Evolutionary conservation across 2,888 invertebrate species (phyloP).

Genomic region (Leptopilina drosophilae): DNA sequence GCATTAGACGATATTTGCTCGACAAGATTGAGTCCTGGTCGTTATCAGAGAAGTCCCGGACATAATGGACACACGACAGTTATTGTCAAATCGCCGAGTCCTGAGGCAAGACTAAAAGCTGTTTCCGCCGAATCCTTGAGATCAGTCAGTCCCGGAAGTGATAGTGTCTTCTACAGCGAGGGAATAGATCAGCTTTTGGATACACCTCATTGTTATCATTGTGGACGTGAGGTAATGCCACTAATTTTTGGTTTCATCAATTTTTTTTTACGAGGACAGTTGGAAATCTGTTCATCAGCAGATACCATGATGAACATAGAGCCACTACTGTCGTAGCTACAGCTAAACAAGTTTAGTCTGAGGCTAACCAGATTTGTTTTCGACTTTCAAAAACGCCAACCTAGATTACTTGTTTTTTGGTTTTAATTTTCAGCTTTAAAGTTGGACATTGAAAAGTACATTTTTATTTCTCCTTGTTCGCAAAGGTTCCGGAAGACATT

Average conservation of each 20-base stretch:
- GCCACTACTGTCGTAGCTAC: too few species aligned
- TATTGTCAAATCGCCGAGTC: conserved; percentile 74
- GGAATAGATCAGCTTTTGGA: conserved; percentile 80
- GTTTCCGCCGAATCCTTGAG: conserved; percentile 91
- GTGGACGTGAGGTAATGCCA: conserved; percentile 85
- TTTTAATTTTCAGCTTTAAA: too few species aligned
- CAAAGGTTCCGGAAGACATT: conserved; percentile 81
- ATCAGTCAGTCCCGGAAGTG: conserved; percentile 93
- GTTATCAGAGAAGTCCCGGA: conserved; percentile 77
- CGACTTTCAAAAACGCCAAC: too few species aligned
- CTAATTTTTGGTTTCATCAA: too few species aligned
- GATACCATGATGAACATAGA: too few species aligned
- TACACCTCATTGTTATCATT: conserved; percentile 86
- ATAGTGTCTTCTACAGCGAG: conserved; percentile 93
- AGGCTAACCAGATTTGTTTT: too few species aligned
- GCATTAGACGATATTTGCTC: conserved; percentile 76
- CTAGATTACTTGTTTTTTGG: too few species aligned
- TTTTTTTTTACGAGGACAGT: too few species aligned
- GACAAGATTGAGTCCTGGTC: conserved; percentile 73
- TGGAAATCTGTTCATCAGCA: too few species aligned
- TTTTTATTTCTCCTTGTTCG: conserved; percentile 2
- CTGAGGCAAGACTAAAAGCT: conserved; percentile 84
- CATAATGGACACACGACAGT: conserved; percentile 69
- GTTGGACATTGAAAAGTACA: too few species aligned
- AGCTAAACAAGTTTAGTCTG: too few species aligned